Percentiles rank a stretch among this genome's conserved stretches.
Conservation (phyloP, 2,113 vertebrate genomes). For the Callaeas wilsoni region DNA sequence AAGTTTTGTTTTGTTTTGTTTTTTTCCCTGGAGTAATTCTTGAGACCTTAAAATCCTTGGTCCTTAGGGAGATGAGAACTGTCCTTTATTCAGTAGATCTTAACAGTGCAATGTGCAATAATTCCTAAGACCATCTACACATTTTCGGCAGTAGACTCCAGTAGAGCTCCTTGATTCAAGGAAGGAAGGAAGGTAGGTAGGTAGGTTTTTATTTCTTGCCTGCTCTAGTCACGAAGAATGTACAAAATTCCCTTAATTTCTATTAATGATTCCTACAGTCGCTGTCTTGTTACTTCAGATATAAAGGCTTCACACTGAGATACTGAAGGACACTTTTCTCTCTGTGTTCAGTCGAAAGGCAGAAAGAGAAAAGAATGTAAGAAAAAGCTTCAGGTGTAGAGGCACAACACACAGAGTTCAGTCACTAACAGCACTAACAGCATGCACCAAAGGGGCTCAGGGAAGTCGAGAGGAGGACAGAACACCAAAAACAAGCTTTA, state of each 20-base stretch:
- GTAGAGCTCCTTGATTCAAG: slow-evolving; percentile 99
- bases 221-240: slow-evolving; percentile 79
- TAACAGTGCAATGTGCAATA: slow-evolving; percentile 79
- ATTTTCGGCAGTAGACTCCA: slow-evolving; percentile 79
- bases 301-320: slow-evolving; percentile 87
- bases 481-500: slow-evolving; percentile 29
- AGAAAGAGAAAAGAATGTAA: slow-evolving; percentile 78
- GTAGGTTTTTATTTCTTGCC: slow-evolving; percentile 78
- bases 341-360: slow-evolving; percentile 81
- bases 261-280: slow-evolving; percentile 78
- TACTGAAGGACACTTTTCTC: slow-evolving; percentile 92
- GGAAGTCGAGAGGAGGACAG: slow-evolving; percentile 59
- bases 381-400: slow-evolving; percentile 67
- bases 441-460: slow-evolving; percentile 67
- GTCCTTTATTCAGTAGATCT: slow-evolving; percentile 75
- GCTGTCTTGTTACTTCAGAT: slow-evolving; percentile 85
- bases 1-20: slow-evolving; percentile 21
- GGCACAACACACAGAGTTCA: slow-evolving; percentile 62
- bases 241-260: slow-evolving; percentile 70
- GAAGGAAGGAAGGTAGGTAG: slow-evolving; percentile 78
- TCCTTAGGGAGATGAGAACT: slow-evolving; percentile 74
- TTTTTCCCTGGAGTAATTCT: slow-evolving; percentile 73
- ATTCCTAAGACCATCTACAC: slow-evolving; percentile 75
- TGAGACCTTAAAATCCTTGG: slow-evolving; percentile 76
- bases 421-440: slow-evolving; percentile 64